These are phyloP conservation scores for Lasiommata megera DNA, from an alignment of 2,888 invertebrate species.

Conservation along the genomic window DNA sequence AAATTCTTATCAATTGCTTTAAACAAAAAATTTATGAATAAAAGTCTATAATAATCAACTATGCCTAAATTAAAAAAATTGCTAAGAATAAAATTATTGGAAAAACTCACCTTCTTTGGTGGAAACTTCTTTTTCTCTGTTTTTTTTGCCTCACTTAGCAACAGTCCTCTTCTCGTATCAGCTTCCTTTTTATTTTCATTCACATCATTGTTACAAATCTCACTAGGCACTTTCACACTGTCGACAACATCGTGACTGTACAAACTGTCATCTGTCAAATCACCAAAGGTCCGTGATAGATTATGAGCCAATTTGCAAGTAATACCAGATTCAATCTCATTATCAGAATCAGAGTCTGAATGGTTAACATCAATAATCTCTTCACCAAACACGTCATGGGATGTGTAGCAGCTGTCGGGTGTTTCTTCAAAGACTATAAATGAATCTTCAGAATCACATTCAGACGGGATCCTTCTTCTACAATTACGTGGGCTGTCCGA, in stretches of 20 bases:
- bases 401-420: conserved; percentile 63
- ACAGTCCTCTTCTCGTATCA: conserved; percentile 41
- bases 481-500: conserved; percentile 47
- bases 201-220: conserved; percentile 18
- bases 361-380: conserved; percentile 37
- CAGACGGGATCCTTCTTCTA: conserved; percentile 53
- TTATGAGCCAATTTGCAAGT: conserved; percentile 25
- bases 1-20: too few species aligned
- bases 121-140: conserved; percentile 46
- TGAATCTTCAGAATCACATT: conserved; percentile 82
- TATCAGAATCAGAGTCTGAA: conserved; percentile 34
- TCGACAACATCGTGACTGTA: conserved; percentile 66
- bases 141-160: conserved; percentile 53
- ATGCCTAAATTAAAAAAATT: too few species aligned
- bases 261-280: conserved; percentile 63
- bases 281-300: conserved; percentile 60
- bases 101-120: conserved; percentile 56
- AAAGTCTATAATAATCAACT: too few species aligned
- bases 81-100: too few species aligned
- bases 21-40: too few species aligned
- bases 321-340: conserved; percentile 33
- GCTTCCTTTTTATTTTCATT: not conserved
- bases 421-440: conserved; percentile 77
- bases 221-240: conserved; percentile 41
- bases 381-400: conserved; percentile 64